Evolutionary conservation across 2,797 vertebrate species (phyloP), one percentile per base, ranked within the genome.

Genomic region (Chaunax sp.): DNA sequence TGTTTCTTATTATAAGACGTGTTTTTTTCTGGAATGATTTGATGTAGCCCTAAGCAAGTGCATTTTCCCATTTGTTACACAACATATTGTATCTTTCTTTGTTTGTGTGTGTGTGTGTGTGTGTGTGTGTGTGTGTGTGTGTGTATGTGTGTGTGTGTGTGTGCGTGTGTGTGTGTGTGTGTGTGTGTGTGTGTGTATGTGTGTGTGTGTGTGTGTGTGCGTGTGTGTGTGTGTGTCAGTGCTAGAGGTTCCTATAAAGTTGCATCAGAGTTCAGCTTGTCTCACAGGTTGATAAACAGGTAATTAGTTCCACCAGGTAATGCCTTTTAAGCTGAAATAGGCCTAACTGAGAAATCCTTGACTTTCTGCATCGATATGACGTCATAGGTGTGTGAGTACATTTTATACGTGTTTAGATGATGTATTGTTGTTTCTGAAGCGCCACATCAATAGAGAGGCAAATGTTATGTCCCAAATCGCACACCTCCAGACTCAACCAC

Each of bases 231-330:
- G 64, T 55, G 46, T 53, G 26, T 50, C 11, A 14, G 60, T 20
- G 33, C 9, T 28, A 3, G 12, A 64, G 53, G 49, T 20, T 45
- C 25, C 53, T 80, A 56, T 70, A 71, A 76, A 78, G 66, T 46
- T 58, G 35, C 37, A 45, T 77, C 54, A 52, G 56, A 59, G 64
- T 86, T 80, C 33, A 30, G 5, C 28, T 69, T 38, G 72, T 63
- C 38, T 77, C 52, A 20, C 18, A 50, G 58, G 75, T 63, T 83
- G 77, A 82, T 75, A 87, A 86, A 85, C 69, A 76, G 75, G 55
- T 68, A 63, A 83, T 88, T 79, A 66, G 71, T 81, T 90, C 85
- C 75, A 84, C 81, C 74, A 79, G 77, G 76, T 28, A 69, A 74
- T 58, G 49, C 57, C 72, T 80, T 88, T 90, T 83, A 81, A 86